A percentile compares a stretch with the other conserved stretches of the same genome.
Conservation (phyloP, 1,140 invertebrate genomes). For the Temnothorax longispinosus region DNA sequence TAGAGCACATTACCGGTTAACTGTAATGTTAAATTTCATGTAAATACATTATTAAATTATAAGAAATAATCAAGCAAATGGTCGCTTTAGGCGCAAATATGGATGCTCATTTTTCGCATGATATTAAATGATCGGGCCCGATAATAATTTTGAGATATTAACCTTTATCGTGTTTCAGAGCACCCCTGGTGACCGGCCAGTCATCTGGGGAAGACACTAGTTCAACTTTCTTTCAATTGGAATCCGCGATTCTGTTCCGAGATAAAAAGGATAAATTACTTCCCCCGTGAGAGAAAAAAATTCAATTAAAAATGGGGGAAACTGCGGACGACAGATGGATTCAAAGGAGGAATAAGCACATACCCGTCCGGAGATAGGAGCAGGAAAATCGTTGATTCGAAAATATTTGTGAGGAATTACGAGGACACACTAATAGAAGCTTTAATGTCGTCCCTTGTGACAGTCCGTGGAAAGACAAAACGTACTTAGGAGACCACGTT, state of each 20-base stretch:
- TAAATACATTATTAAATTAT: background rate
- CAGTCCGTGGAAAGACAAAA: constrained; percentile 14
- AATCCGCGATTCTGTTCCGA: constrained; percentile 74
- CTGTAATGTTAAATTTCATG: constrained; percentile 1
- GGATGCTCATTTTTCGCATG: background rate
- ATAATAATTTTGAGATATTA: constrained; percentile 57
- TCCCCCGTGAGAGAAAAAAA: constrained; percentile 70
- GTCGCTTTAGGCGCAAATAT: background rate
- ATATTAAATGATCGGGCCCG: constrained; percentile 4
- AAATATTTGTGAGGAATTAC: constrained; percentile 58
- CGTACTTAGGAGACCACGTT: constrained; percentile 16
- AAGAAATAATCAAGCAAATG: background rate
- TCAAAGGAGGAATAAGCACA: constrained; percentile 73
- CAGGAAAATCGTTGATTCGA: constrained; percentile 57
- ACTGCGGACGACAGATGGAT: constrained; percentile 74
- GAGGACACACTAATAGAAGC: constrained; percentile 30
- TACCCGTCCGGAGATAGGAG: constrained; percentile 43
- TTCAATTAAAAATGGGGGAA: constrained; percentile 77
- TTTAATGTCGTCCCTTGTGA: constrained; percentile 42
- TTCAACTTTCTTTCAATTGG: constrained; percentile 77
- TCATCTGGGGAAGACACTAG: constrained; percentile 75
- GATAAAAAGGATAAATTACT: constrained; percentile 78
- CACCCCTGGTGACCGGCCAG: constrained; percentile 66
- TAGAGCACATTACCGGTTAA: background rate
- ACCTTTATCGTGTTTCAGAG: constrained; percentile 66